These are phyloP conservation scores for Acanthosepion lycidas DNA, from an alignment of 2,888 invertebrate genomes.

Conservation along the genomic window DNA sequence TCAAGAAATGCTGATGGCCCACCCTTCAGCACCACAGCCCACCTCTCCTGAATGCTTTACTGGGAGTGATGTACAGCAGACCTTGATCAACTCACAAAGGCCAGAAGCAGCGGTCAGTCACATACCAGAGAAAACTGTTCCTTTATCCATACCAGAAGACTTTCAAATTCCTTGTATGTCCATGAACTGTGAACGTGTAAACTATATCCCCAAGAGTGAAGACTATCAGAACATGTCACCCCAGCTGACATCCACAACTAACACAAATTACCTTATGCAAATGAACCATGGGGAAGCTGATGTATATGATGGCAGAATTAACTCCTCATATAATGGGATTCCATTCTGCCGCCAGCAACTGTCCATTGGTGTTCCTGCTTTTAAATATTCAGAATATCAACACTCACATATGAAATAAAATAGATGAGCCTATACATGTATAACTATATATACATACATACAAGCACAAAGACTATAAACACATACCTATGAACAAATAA, in stretches of 20 bases:
- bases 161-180: constrained; percentile 43
- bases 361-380: neutral
- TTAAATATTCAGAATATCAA: constrained; percentile 35
- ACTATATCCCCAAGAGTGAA: neutral
- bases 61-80: neutral
- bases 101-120: neutral
- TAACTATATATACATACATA: neutral
- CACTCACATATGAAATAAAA: constrained; percentile 35
- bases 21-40: neutral
- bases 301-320: neutral
- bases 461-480: neutral
- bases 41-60: neutral
- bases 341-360: constrained; percentile 23
- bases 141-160: constrained; percentile 42
- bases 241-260: neutral
- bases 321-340: neutral
- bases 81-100: neutral
- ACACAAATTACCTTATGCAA: constrained; percentile 39
- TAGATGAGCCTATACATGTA: neutral
- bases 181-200: constrained; percentile 35
- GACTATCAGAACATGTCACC: neutral
- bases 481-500: neutral
- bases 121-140: neutral
- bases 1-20: constrained; percentile 41
- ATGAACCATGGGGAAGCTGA: neutral